These are phyloP conservation scores for Myrmecophaga tridactyla DNA, from an alignment of 2,113 vertebrate genomes.

Conservation along the genomic window DNA sequence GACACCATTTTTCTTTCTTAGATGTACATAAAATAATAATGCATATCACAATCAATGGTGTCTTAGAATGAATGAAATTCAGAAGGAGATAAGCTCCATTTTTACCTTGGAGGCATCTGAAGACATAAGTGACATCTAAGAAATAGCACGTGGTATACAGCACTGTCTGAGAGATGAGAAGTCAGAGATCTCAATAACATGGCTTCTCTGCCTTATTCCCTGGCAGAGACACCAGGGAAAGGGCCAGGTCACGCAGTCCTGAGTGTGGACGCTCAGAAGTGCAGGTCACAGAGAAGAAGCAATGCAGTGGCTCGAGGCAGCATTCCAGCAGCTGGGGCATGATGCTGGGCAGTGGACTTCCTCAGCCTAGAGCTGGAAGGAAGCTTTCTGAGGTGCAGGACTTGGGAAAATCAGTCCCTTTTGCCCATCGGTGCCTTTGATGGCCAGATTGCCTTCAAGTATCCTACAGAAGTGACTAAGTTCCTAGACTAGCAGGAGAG, in stretches of 20 bases:
- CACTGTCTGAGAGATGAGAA: not conserved
- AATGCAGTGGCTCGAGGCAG: not conserved
- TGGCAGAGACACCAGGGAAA: not conserved
- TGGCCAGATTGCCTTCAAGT: too few species aligned
- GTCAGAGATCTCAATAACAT: rapidly evolving
- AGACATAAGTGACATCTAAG: not conserved
- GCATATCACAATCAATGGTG: not conserved
- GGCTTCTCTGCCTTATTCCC: not conserved
- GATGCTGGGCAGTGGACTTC: too few species aligned
- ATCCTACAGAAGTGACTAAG: not conserved
- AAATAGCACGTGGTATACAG: not conserved
- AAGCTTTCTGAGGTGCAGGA: not conserved
- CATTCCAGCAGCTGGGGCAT: rapidly evolving
- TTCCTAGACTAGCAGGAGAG: not conserved
- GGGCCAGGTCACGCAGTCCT: not conserved
- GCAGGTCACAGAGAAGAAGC: not conserved
- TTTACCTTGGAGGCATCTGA: not conserved
- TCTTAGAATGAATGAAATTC: not conserved
- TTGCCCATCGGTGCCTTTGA: not conserved
- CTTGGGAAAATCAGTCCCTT: not conserved
- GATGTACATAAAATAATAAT: not conserved
- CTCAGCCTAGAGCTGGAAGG: not conserved
- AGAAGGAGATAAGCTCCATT: not conserved
- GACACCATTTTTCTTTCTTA: not conserved
- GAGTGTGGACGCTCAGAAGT: too few species aligned